phyloP scores from a whole-genome alignment of 2,113 vertebrate species.

The Pithys albifrons region DNA sequence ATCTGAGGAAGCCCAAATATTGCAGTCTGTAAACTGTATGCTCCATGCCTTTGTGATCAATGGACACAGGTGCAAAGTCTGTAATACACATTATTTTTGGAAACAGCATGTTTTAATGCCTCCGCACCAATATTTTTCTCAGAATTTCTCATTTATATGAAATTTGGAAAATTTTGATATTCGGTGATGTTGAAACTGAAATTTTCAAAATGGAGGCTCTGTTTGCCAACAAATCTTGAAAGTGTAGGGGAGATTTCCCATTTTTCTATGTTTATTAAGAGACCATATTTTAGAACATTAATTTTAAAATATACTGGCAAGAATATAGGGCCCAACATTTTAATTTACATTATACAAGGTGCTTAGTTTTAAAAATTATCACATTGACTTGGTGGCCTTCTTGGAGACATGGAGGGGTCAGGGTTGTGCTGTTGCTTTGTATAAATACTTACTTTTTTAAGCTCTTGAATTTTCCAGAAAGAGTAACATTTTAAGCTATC shows the following conservation, averaged over 20 bases:
- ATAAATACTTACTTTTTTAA: not conserved
- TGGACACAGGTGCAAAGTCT: not conserved
- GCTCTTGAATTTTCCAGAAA: not conserved
- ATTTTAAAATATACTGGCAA: not conserved
- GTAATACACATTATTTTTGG: not conserved
- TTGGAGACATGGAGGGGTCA: not conserved
- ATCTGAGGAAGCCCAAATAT: not conserved
- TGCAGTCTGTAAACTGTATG: not conserved
- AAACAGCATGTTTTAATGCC: not conserved
- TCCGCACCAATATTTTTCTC: not conserved
- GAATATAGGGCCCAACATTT: not conserved
- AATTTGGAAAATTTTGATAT: not conserved
- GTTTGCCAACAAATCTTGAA: not conserved
- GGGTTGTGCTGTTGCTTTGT: not conserved
- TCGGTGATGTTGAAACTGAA: not conserved
- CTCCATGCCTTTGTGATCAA: not conserved
- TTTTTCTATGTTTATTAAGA: not conserved
- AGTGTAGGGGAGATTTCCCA: not conserved
- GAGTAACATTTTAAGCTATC: not conserved
- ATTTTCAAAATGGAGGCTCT: not conserved
- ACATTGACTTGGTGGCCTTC: not conserved
- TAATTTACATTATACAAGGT: not conserved
- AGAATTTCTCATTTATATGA: not conserved
- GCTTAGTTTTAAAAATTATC: not conserved
- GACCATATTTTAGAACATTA: not conserved